phyloP scores from a whole-genome alignment of 2,113 vertebrate species.

The Haemorhous mexicanus region DNA sequence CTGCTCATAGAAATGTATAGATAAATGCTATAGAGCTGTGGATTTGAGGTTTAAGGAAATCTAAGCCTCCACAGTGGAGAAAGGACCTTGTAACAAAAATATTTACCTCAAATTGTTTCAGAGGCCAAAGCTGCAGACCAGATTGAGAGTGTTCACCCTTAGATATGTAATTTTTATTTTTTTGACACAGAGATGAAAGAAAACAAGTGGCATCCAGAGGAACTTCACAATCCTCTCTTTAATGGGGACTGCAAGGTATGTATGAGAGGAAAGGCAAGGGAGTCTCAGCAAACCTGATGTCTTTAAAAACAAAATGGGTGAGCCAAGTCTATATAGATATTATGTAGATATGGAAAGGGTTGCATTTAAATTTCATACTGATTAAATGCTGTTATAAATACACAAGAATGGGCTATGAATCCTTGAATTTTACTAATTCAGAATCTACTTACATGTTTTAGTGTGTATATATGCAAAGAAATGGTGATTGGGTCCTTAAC shows the following conservation, averaged over 20 bases:
- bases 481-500: neutral
- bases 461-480: neutral
- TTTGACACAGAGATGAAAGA: neutral
- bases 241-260: neutral
- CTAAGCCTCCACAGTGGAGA: neutral
- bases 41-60: neutral
- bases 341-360: neutral
- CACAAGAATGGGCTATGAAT: neutral
- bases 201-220: neutral
- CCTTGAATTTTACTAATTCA: neutral
- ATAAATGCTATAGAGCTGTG: neutral
- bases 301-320: neutral
- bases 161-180: accelerated
- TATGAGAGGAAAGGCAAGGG: neutral
- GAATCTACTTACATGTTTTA: neutral
- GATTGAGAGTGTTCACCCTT: neutral
- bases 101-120: neutral
- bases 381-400: neutral
- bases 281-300: neutral
- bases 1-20: neutral
- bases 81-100: neutral
- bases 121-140: neutral
- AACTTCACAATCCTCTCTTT: neutral
- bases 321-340: neutral
- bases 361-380: neutral